Conservation (phyloP, 2,888 invertebrate species). For the Diaphora mendica region DNA sequence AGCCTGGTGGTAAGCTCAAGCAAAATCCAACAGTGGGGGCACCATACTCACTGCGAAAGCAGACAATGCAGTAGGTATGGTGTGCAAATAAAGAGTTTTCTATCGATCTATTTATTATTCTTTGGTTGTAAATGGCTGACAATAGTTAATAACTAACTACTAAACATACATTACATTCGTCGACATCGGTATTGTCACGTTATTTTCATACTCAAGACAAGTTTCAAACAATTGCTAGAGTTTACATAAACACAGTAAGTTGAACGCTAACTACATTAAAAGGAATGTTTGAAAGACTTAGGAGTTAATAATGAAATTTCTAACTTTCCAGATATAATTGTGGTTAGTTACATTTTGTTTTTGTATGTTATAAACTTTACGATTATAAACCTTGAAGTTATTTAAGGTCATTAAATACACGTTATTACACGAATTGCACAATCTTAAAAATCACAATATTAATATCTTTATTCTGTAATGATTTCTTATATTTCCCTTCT, state of each 20-base stretch:
- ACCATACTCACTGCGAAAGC: too few species aligned
- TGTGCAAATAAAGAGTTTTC: too few species aligned
- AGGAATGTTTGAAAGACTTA: not conserved
- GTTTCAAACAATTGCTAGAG: not conserved
- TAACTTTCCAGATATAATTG: not conserved
- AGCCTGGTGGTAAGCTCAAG: too few species aligned
- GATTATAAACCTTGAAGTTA: not conserved
- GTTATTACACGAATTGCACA: not conserved
- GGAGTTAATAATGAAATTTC: not conserved
- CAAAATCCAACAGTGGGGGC: too few species aligned
- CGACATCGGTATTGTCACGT: not conserved
- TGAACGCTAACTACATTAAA: not conserved
- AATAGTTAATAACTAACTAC: too few species aligned
- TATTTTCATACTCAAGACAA: not conserved
- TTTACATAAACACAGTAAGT: not conserved
- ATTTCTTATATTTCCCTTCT: too few species aligned
- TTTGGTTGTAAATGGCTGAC: too few species aligned
- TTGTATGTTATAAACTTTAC: not conserved
- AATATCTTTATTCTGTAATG: too few species aligned
- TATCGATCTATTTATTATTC: too few species aligned
- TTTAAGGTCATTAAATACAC: not conserved
- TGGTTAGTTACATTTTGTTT: not conserved
- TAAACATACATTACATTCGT: too few species aligned
- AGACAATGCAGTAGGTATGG: too few species aligned
- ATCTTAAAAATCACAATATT: not conserved